These are phyloP conservation scores for Pseudopipra pipra DNA, from an alignment of 2,113 vertebrate genomes.

Conservation along the genomic window DNA sequence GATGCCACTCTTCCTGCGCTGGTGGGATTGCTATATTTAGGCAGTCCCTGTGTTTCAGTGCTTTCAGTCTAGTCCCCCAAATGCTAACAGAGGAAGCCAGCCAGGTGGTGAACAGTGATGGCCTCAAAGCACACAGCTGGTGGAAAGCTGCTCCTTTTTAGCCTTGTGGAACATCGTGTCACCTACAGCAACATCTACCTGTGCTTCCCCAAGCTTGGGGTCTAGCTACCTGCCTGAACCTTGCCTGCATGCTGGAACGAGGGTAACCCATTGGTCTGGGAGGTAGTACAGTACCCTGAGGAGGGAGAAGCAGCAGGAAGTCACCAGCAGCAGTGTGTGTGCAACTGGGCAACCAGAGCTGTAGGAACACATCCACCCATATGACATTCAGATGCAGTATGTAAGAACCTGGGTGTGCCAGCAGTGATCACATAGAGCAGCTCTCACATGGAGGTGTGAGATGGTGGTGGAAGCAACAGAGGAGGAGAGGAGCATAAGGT, in stretches of 20 bases:
- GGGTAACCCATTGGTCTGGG: background rate
- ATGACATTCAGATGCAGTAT: background rate
- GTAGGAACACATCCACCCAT: background rate
- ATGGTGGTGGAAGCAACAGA: background rate
- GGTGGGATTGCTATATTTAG: background rate
- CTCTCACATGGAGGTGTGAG: background rate
- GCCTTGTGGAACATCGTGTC: fast-evolving
- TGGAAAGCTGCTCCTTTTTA: background rate
- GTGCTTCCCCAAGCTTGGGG: background rate
- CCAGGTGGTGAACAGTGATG: background rate
- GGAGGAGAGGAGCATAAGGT: background rate
- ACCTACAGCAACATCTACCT: background rate
- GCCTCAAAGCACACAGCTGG: background rate
- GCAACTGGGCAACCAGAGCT: background rate
- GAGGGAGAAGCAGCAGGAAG: background rate
- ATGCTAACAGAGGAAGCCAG: background rate
- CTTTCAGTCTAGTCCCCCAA: background rate
- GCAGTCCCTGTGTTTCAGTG: background rate
- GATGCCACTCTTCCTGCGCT: background rate
- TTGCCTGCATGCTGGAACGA: background rate
- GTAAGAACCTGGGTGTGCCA: background rate
- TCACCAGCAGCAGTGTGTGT: background rate
- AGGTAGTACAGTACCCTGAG: background rate
- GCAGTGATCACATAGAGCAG: fast-evolving
- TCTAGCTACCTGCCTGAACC: fast-evolving